These are phyloP conservation scores for Hemibagrus wyckioides DNA, from an alignment of 2,113 vertebrate genomes.

Conservation along the genomic window DNA sequence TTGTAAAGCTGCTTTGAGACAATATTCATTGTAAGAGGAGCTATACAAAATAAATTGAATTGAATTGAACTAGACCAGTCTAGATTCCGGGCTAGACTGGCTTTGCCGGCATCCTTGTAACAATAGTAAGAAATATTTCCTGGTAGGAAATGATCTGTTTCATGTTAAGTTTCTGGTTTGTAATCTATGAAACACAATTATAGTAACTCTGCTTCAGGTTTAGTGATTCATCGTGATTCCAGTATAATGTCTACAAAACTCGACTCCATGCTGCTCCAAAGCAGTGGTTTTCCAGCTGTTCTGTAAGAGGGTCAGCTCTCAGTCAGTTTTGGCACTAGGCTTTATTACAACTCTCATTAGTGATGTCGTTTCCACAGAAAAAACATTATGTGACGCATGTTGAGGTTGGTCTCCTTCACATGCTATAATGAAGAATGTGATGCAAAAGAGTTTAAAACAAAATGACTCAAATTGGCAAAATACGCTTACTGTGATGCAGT, in stretches of 20 bases:
- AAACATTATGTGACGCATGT: constrained; percentile 12
- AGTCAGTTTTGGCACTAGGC: not conserved
- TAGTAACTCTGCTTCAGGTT: not conserved
- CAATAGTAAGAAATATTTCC: not conserved
- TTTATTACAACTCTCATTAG: not conserved
- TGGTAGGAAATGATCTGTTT: not conserved
- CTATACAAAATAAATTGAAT: no score
- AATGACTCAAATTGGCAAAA: not conserved
- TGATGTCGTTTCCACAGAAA: not conserved
- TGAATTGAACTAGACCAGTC: no score
- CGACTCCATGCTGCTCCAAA: not conserved
- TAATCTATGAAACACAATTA: not conserved
- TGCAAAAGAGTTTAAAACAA: not conserved
- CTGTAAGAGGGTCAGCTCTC: not conserved
- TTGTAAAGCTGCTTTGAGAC: no score
- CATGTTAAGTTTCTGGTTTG: not conserved
- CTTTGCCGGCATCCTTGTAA: not conserved
- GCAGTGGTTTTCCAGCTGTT: not conserved
- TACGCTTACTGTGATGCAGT: not conserved
- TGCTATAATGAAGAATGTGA: not conserved
- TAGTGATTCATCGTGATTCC: constrained; percentile 18
- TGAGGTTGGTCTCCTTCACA: not conserved
- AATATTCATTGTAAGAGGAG: no score
- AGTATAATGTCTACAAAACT: not conserved
- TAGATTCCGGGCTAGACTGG: no score